Base-by-base conservation (phyloP, 2,113 vertebrate species). In the Condylura cristata region DNA sequence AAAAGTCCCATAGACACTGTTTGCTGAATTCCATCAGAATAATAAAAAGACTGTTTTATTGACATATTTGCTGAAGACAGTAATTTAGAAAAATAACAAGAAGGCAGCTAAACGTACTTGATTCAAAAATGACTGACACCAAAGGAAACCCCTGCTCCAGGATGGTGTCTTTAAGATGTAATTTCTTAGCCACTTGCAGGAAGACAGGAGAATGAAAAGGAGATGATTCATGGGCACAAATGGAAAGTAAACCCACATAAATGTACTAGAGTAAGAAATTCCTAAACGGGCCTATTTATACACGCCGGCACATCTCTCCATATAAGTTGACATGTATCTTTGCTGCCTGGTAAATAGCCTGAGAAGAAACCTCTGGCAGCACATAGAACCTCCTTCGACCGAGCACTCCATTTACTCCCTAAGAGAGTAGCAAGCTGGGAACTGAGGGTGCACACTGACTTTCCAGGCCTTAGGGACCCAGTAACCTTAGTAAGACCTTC, bases 21-120 rank as follows among this genome's bases (percentile, higher is more conserved):
- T 95, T 97, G 66, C 91, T 95, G 95, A 91, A 97, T 98, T 96
- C 87, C n/a, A n/a, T 96, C 95, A 94, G 96, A 98, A 97, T 98
- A 95, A 98, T 95, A 97, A 96, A 95, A 98, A 85, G 96, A 96
- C 89, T 96, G 85, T 95, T 97, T 91, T 76, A 95, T 89, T 93
- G 92, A 91, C 93, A 72, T 72, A 89, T 86, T 95, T 97, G 48
- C 87, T 86, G 46, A 94, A 96, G 96, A 96, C 12, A 90, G 66
- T 92, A 92, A 84, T 96, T 98, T 95, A 96, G 97, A 95, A 95
- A 93, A 80, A 80, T 76, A 94, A 76, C 78, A 88, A 94, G 94
- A 89, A 2, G 0, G 46, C 8, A 90, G 71, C 78, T 91, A 94
- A 92, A 88, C 70, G 66, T 79, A 95, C 91, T 90, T 82, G 91